Evolutionary conservation across 2,113 vertebrate genomes (phyloP), one percentile per base, ranked within the genome.

Genomic region (Philantomba maxwellii): DNA sequence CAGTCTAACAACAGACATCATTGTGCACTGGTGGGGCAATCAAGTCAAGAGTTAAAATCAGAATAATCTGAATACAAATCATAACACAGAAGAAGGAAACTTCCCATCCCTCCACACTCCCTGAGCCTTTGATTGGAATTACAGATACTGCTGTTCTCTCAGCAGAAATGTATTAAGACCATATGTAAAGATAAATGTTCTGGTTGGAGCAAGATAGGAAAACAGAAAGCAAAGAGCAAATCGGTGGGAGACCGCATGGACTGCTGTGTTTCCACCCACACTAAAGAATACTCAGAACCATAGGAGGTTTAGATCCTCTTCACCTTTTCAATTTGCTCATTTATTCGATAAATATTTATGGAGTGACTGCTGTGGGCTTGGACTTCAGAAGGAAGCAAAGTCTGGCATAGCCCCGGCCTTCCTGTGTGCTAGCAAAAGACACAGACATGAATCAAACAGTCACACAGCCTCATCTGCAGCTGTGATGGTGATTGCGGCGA

Each of bases 271-370:
- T 97, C 96, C 70, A 93, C 91, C 77, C 96, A 94, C 94, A 96
- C 53, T 53, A 96, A 98, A 95, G 96, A 96, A 97, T 57, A 97
- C 91, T 97, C 51, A 75, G 94, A 85, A 55, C 96, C 2, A 0
- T 73, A 47, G 97, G 97, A 77, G 94, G 55, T 23, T 73, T 43
- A 57, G 85, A 58, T 91, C 58, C 91, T 64, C 60, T 58, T 94
- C 85, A 33, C 73, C 82, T 73, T 97, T 96, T 95, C 92, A 87
- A 82, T 95, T 97, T 75, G 95, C 64, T 96, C 96, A 97, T 97
- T 96, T 97, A 95, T 93, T 97, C 91, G 95, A 94, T 94, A 97
- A 98, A 98, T 98, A 96, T 97, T 97, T 98, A 97, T 91, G 77
- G 94, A 97, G 85, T 58, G 49, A 94, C 94, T 96, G 96, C 96